Evolutionary conservation across 2,113 vertebrate genomes (phyloP).

Genomic region (Noturus placidus): DNA sequence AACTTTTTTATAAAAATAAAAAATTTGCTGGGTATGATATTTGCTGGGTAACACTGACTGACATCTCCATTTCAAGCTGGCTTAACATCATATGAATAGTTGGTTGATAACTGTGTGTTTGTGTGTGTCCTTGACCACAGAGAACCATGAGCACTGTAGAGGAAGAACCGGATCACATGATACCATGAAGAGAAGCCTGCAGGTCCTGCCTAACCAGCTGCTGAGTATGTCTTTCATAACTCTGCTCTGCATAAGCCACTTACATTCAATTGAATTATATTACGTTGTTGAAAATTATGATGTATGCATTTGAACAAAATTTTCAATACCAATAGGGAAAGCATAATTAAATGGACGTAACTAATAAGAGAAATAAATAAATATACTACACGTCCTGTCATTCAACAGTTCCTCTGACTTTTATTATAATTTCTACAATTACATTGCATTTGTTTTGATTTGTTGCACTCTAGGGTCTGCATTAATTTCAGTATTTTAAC

Average conservation of each 20-base stretch:
- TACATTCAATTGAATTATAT: neutral
- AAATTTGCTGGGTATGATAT: neutral
- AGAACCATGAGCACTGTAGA: constrained; percentile 98
- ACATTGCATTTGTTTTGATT: neutral
- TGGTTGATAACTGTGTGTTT: neutral
- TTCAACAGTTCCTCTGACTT: neutral
- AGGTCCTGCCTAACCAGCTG: constrained; percentile 96
- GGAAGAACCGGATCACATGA: constrained; percentile 93
- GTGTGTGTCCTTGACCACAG: constrained; percentile 65
- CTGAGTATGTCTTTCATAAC: constrained; percentile 85
- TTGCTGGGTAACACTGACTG: constrained; percentile 1
- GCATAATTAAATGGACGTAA: neutral
- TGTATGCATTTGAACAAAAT: neutral
- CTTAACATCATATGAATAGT: neutral
- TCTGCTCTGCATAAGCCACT: neutral
- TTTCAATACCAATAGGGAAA: neutral
- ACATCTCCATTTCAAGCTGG: neutral
- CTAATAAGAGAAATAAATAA: neutral
- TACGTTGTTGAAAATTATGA: neutral
- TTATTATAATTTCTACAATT: neutral
- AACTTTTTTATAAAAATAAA: neutral
- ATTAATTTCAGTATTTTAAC: constrained; percentile 47
- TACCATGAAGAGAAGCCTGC: constrained; percentile 99
- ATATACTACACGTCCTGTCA: neutral
- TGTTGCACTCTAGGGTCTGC: neutral